Evolutionary conservation across 2,797 vertebrate genomes (phyloP).

Genomic region (Mormyrus hasselquistii): DNA sequence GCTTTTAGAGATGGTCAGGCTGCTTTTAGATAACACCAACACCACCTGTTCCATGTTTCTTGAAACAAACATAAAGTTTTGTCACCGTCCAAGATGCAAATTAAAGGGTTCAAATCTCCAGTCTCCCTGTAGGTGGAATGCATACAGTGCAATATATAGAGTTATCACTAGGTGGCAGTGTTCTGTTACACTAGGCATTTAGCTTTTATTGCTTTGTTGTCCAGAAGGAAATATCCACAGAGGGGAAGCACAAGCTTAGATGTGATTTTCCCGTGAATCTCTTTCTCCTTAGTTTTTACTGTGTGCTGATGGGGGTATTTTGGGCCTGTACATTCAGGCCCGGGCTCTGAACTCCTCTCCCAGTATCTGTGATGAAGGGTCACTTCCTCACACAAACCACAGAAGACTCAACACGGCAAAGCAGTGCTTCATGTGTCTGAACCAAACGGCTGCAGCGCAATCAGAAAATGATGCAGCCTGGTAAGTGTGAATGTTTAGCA

Average conservation of each 20-base stretch:
- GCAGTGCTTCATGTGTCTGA: background rate
- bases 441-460: background rate
- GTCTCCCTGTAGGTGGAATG: background rate
- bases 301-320: background rate
- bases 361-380: background rate
- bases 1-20: background rate
- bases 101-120: background rate
- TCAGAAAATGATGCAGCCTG: background rate
- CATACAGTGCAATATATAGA: background rate
- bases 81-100: background rate
- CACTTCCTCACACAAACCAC: background rate
- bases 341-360: background rate
- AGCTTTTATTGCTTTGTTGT: background rate
- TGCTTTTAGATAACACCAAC: background rate
- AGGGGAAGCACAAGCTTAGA: background rate
- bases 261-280: background rate
- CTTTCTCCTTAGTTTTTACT: background rate
- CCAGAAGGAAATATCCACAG: background rate
- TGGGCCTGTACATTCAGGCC: background rate
- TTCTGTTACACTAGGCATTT: constrained; percentile 16
- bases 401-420: background rate
- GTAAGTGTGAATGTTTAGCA: background rate
- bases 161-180: constrained; percentile 50
- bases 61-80: background rate
- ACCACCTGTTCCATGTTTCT: background rate